Percentiles rank a stretch among this genome's conserved stretches.
Conservation (phyloP, 2,797 vertebrate genomes). For the Phrynocephalus vlangalii region DNA sequence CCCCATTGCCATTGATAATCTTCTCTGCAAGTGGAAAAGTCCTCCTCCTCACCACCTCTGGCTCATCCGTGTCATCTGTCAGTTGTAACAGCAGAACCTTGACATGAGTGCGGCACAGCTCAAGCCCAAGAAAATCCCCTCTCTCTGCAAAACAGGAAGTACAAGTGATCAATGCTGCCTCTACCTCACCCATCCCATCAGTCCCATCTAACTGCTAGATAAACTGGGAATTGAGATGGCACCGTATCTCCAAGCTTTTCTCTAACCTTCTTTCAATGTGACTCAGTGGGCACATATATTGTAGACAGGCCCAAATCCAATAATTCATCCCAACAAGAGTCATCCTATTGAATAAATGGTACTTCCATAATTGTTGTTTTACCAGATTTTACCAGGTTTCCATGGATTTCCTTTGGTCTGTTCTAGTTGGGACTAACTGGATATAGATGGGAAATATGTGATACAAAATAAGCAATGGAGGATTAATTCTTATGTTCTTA, state of each 20-base stretch:
- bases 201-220: not conserved
- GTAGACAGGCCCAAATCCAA: too few species aligned
- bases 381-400: not conserved
- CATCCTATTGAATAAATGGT: too few species aligned
- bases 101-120: slow-evolving; percentile 82
- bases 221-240: not conserved
- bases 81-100: slow-evolving; percentile 82
- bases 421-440: too few species aligned
- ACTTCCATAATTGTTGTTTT: too few species aligned
- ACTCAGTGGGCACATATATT: not conserved
- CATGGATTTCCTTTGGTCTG: too few species aligned
- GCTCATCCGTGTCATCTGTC: slow-evolving; percentile 56
- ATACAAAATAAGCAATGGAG: not conserved
- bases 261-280: not conserved
- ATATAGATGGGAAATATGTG: not conserved
- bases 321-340: too few species aligned
- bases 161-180: not conserved
- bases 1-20: slow-evolving; percentile 77
- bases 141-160: slow-evolving; percentile 73
- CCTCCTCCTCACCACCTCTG: slow-evolving; percentile 73
- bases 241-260: not conserved
- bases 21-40: slow-evolving; percentile 77
- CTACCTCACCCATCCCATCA: not conserved
- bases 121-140: slow-evolving; percentile 84
- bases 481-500: not conserved